Conservation (phyloP, 2,797 vertebrate species). For the Carcharodon carcharias region DNA sequence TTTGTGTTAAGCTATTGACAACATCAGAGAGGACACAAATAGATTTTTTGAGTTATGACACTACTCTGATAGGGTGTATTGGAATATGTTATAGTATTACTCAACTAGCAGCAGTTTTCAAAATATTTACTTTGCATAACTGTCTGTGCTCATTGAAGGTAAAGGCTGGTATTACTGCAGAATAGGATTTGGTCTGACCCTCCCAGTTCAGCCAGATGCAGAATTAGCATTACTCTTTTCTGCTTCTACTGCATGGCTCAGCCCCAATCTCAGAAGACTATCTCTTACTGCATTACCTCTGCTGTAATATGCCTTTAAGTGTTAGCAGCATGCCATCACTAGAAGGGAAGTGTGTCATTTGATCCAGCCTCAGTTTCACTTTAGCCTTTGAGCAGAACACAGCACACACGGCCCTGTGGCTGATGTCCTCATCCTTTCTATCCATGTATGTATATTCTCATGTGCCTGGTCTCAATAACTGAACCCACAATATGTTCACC, state of each 20-base stretch:
- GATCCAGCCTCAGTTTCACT: too few relatives aligned
- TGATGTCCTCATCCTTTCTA: too few relatives aligned
- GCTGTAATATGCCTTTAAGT: too few relatives aligned
- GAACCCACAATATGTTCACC: too few relatives aligned
- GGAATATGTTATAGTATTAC: neutral
- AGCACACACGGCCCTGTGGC: too few relatives aligned
- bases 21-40: neutral
- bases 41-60: neutral
- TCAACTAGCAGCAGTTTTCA: neutral
- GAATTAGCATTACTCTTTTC: neutral
- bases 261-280: neutral
- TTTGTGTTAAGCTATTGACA: neutral
- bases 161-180: neutral
- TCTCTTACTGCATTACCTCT: neutral
- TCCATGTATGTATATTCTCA: too few relatives aligned
- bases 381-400: too few relatives aligned
- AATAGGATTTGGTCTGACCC: neutral
- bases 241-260: too few relatives aligned
- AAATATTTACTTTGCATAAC: neutral
- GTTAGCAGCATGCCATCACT: too few relatives aligned
- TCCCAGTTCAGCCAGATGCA: neutral
- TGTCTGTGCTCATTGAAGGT: neutral
- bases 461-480: too few relatives aligned
- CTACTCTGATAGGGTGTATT: neutral
- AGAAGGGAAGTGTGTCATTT: too few relatives aligned